phyloP scores from a whole-genome alignment of 2,888 invertebrate genomes.

The Yponomeuta cagnagella region DNA sequence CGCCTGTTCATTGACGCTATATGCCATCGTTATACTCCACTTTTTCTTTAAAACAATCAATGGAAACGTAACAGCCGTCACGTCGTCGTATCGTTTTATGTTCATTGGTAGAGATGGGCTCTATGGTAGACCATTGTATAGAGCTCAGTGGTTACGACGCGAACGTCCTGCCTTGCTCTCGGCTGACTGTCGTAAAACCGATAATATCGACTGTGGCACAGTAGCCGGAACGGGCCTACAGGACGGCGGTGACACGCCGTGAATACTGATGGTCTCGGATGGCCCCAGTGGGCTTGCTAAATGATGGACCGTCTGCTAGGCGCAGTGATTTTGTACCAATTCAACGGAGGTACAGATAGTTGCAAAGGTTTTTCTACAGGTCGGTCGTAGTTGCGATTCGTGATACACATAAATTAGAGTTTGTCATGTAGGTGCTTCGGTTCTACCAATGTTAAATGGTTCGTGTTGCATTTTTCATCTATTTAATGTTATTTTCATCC shows the following conservation, averaged over 20 bases:
- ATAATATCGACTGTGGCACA: constrained; percentile 69
- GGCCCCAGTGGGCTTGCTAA: constrained; percentile 49
- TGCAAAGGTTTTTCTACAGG: no score
- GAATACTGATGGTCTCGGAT: constrained; percentile 70
- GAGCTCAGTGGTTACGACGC: constrained; percentile 69
- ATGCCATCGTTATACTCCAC: background rate
- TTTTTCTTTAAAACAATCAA: background rate
- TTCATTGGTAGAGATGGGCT: constrained; percentile 24
- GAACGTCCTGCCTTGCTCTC: constrained; percentile 71
- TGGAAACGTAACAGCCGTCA: background rate
- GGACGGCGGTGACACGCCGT: constrained; percentile 66
- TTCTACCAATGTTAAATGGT: no score
- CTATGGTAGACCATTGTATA: constrained; percentile 68
- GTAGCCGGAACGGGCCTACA: constrained; percentile 75
- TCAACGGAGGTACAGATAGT: no score
- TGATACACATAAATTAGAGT: no score
- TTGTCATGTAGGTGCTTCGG: no score
- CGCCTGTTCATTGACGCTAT: background rate
- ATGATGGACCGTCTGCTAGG: background rate
- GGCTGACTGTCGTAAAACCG: constrained; percentile 72
- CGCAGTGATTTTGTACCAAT: no score
- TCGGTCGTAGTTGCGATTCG: no score
- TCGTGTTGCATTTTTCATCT: no score
- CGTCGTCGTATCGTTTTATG: background rate
- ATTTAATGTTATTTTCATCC: no score